Percentiles rank a stretch among this genome's conserved stretches.
Evolutionary conservation across 2,888 invertebrate species (phyloP).

Genomic region (Ophion costatus): DNA sequence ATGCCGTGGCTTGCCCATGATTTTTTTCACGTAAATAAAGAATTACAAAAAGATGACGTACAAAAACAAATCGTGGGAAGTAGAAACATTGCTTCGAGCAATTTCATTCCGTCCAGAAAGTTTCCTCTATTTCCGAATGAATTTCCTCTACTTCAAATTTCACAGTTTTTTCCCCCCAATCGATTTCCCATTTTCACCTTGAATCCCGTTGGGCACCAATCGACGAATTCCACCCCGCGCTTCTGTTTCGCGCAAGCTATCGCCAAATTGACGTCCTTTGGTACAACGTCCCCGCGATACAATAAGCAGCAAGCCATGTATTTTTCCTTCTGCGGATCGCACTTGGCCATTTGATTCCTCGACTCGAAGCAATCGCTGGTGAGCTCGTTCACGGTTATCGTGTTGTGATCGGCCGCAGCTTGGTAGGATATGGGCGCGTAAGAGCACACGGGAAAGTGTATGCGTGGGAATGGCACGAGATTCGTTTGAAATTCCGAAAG

Average conservation of each 20-base stretch:
- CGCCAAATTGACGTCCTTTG: conserved; percentile 84
- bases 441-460: conserved; percentile 82
- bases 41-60: no score
- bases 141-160: no score
- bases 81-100: no score
- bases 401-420: conserved; percentile 83
- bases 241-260: conserved; percentile 85
- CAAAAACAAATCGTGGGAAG: no score
- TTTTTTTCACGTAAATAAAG: no score
- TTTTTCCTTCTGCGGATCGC: conserved; percentile 70
- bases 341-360: conserved; percentile 66
- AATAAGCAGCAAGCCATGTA: conserved; percentile 83
- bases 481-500: conserved; percentile 70
- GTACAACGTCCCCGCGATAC: conserved; percentile 74
- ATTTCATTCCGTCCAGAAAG: no score
- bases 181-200: conserved; percentile 75
- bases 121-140: no score
- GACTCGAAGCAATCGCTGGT: conserved; percentile 67
- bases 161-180: neutral
- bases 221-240: conserved; percentile 85
- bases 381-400: conserved; percentile 63
- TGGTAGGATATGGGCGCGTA: conserved; percentile 84
- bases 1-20: no score
- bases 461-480: conserved; percentile 68
- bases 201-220: conserved; percentile 86